Percentiles rank a stretch among this genome's conserved stretches.
phyloP scores from a whole-genome alignment of 2,888 invertebrate species.

The Nowickia ferox region DNA sequence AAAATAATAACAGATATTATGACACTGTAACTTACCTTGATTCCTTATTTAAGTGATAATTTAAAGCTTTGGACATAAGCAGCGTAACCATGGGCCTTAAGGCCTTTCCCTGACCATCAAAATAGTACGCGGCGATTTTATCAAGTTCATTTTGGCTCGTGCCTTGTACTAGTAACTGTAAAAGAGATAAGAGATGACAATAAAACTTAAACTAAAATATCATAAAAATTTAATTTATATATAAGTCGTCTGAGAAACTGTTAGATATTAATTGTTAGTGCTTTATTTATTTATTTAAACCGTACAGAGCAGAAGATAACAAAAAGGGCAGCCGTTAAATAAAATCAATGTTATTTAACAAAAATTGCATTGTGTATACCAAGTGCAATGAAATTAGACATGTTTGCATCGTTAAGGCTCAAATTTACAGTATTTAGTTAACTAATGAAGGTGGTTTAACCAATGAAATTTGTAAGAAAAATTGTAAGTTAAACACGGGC shows the following conservation, averaged over 20 bases:
- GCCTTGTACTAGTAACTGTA: slow-evolving; percentile 87
- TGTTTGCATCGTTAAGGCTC: too few relatives aligned
- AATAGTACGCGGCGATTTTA: slow-evolving; percentile 97
- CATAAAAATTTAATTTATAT: not conserved
- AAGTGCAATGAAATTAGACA: too few relatives aligned
- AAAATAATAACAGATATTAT: not conserved
- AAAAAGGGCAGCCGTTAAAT: too few relatives aligned
- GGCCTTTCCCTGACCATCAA: slow-evolving; percentile 99
- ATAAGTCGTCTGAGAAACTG: not conserved
- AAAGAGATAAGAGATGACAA: slow-evolving; percentile 24
- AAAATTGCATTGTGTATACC: too few relatives aligned
- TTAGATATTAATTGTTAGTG: too few relatives aligned
- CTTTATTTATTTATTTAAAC: too few relatives aligned
- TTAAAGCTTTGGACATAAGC: slow-evolving; percentile 96
- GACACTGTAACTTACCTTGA: slow-evolving; percentile 86
- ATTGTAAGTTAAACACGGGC: too few relatives aligned
- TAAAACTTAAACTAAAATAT: not conserved
- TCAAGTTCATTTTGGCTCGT: slow-evolving; percentile 93
- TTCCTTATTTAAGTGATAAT: slow-evolving; percentile 93
- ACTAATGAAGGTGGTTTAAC: too few relatives aligned
- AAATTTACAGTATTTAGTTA: too few relatives aligned
- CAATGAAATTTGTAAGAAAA: too few relatives aligned
- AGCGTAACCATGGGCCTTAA: slow-evolving; percentile 97
- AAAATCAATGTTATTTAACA: too few relatives aligned
- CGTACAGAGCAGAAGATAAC: too few relatives aligned